phyloP scores from a whole-genome alignment of 2,797 vertebrate genomes.

The Chloroceryle amazona region DNA sequence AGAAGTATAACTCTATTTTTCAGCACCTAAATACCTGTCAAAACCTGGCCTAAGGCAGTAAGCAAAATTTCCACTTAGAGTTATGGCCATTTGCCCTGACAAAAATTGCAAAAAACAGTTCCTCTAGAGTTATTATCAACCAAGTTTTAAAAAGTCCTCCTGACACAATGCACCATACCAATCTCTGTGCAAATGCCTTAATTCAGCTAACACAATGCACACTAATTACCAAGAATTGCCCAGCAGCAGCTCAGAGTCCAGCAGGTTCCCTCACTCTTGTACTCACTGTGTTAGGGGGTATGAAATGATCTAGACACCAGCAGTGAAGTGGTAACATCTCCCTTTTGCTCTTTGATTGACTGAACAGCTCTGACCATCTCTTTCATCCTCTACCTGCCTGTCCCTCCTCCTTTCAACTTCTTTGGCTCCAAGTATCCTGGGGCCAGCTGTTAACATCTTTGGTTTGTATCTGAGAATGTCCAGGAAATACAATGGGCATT shows the following conservation, averaged over 20 bases:
- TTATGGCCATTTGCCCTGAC: neutral
- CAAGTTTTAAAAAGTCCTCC: neutral
- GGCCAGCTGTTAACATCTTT: neutral
- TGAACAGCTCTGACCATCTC: neutral
- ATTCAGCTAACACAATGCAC: neutral
- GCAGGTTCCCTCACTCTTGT: neutral
- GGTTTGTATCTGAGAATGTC: neutral
- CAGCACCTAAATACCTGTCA: neutral
- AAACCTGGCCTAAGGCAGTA: neutral
- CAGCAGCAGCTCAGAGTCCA: neutral
- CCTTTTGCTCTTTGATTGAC: neutral
- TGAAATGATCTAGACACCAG: neutral
- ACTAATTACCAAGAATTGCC: neutral
- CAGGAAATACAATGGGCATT: neutral
- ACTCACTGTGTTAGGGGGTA: neutral
- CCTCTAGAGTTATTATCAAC: neutral
- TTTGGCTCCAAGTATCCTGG: neutral
- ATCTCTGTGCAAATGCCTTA: neutral
- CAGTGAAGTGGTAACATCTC: neutral
- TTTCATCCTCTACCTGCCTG: neutral
- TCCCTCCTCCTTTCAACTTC: neutral
- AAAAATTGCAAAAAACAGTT: slow-evolving; percentile 22
- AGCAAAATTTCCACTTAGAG: neutral
- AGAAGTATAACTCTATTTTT: neutral
- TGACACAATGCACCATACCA: neutral